Conservation (phyloP, 2,888 invertebrate species). For the Morinoia aosen region DNA sequence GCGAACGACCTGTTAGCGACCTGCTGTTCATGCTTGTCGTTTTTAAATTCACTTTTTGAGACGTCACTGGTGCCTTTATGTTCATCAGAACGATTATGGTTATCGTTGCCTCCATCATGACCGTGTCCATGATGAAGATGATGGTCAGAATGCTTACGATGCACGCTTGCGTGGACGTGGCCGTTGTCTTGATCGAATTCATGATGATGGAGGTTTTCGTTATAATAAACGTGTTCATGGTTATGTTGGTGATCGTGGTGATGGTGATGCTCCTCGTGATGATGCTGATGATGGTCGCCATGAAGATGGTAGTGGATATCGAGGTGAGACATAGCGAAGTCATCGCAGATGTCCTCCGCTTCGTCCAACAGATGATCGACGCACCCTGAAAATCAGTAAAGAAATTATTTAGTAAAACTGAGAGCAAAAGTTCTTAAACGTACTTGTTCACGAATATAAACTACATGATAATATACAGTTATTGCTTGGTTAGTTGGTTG, state of each 20-base stretch:
- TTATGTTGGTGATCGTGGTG: neutral
- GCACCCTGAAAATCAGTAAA: neutral
- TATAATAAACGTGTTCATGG: neutral
- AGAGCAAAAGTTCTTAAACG: neutral
- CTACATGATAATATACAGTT: neutral
- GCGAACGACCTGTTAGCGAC: neutral
- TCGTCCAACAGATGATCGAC: slow-evolving; percentile 55
- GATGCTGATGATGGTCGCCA: neutral
- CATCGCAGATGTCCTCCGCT: slow-evolving; percentile 56
- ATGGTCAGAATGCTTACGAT: neutral
- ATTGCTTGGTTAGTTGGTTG: too few relatives aligned
- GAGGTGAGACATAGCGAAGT: slow-evolving; percentile 34
- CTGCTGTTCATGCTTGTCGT: neutral
- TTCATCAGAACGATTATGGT: neutral
- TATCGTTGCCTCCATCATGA: neutral
- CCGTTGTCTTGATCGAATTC: neutral
- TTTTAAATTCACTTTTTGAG: neutral
- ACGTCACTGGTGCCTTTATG: neutral
- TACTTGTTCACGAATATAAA: neutral
- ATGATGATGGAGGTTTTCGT: slow-evolving; percentile 7
- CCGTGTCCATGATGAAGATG: neutral
- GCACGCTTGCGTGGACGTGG: neutral
- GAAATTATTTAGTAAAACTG: neutral
- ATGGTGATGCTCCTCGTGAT: neutral
- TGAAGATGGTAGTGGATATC: slow-evolving; percentile 19